A percentile compares a stretch with the other conserved stretches of the same genome.
Conservation (phyloP, 2,797 vertebrate genomes). For the Gymnoscopelus braueri region DNA sequence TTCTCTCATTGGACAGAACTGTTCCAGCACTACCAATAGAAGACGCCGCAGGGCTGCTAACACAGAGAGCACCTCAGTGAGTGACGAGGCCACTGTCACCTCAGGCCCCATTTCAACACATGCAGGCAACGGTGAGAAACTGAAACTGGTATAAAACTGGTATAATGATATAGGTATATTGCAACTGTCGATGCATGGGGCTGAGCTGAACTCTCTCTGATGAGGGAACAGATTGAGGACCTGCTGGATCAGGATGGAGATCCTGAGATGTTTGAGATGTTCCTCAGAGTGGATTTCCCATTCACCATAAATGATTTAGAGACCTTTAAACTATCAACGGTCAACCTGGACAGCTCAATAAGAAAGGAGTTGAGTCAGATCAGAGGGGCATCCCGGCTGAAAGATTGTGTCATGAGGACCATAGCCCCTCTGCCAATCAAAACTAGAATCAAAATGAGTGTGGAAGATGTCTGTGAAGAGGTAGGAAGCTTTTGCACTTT, state of each 20-base stretch:
- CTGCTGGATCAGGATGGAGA: slow-evolving; percentile 88
- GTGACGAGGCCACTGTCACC: slow-evolving; percentile 68
- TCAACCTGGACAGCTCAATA: slow-evolving; percentile 90
- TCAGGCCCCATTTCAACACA: slow-evolving; percentile 67
- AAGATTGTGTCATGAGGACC: slow-evolving; percentile 58
- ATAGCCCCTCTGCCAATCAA: slow-evolving; percentile 70
- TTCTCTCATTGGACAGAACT: slow-evolving; percentile 59
- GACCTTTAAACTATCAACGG: slow-evolving; percentile 72
- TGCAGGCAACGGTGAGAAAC: slow-evolving; percentile 48
- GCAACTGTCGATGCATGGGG: neutral
- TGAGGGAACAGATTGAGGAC: slow-evolving; percentile 77
- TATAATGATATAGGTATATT: too few species aligned
- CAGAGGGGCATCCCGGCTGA: slow-evolving; percentile 76
- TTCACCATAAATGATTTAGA: slow-evolving; percentile 80
- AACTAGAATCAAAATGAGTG: slow-evolving; percentile 75
- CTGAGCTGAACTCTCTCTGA: slow-evolving; percentile 79
- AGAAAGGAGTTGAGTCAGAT: slow-evolving; percentile 84
- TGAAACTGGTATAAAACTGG: too few species aligned
- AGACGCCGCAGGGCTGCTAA: slow-evolving; percentile 42
- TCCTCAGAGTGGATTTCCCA: slow-evolving; percentile 84
- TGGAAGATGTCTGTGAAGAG: slow-evolving; percentile 80
- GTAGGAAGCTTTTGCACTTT: slow-evolving; percentile 56
- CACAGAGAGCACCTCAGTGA: slow-evolving; percentile 58
- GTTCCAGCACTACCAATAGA: slow-evolving; percentile 41
- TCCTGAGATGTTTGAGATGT: slow-evolving; percentile 87